Evolutionary conservation across 2,888 invertebrate genomes (phyloP).

Genomic region (Apotomis capreana): DNA sequence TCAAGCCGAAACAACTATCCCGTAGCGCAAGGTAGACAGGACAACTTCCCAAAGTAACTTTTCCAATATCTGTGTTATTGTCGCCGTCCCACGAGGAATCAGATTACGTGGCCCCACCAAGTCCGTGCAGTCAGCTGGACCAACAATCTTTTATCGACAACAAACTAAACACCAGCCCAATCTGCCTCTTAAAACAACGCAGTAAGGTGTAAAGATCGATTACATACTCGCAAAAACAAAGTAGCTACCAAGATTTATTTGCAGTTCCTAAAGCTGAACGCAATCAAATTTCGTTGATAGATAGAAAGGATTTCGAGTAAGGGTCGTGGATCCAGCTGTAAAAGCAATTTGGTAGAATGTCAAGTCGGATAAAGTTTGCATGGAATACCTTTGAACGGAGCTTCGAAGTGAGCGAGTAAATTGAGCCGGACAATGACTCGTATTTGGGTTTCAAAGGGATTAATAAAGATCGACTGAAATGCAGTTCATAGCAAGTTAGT

Average conservation of each 20-base stretch:
- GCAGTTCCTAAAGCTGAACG: conserved; percentile 14
- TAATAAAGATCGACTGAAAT: conserved; percentile 22
- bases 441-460: conserved; percentile 32
- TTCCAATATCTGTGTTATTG: conserved; percentile 43
- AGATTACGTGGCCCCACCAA: conserved; percentile 40
- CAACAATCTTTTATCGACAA: not conserved
- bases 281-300: conserved; percentile 27
- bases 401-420: conserved; percentile 40
- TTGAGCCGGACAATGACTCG: conserved; percentile 35
- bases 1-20: conserved; percentile 34
- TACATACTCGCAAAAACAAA: conserved; percentile 9
- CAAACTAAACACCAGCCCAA: not conserved
- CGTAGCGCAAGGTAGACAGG: conserved; percentile 36
- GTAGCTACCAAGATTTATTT: conserved; percentile 26
- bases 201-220: not conserved
- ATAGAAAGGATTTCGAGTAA: conserved; percentile 10
- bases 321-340: conserved; percentile 2
- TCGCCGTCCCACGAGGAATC: conserved; percentile 41
- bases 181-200: conserved; percentile 5
- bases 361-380: conserved; percentile 42
- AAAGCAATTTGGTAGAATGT: conserved; percentile 24
- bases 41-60: conserved; percentile 41
- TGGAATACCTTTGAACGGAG: conserved; percentile 41
- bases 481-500: conserved; percentile 16
- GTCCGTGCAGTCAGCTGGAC: conserved; percentile 33